Conservation (phyloP, 2,113 vertebrate species). For the Hydropotes inermis region DNA sequence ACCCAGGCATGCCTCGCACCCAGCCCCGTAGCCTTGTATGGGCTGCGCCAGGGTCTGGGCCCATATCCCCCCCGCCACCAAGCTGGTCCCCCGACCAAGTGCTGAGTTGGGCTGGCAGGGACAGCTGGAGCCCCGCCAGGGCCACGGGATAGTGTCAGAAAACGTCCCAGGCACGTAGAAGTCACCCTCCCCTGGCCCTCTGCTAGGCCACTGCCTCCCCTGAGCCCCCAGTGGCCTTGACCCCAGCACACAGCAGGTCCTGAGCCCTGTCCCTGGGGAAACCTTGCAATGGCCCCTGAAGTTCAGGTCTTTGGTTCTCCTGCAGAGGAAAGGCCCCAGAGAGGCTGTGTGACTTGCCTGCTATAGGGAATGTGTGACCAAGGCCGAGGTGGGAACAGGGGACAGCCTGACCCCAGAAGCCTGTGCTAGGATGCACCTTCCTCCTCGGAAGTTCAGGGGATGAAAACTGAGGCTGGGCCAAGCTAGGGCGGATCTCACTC, state of each 20-base stretch:
- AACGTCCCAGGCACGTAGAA: background rate
- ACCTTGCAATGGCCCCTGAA: background rate
- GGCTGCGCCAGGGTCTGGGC: background rate
- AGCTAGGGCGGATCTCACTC: background rate
- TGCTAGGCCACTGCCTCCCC: background rate
- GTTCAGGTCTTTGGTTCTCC: background rate
- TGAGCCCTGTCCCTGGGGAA: background rate
- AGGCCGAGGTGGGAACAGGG: background rate
- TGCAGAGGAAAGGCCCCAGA: background rate
- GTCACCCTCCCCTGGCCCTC: background rate
- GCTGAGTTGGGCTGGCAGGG: constrained; percentile 57
- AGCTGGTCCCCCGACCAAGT: background rate
- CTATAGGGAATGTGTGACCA: background rate
- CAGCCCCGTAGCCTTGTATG: constrained; percentile 73
- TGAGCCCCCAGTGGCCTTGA: background rate
- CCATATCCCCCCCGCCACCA: background rate
- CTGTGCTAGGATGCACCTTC: background rate
- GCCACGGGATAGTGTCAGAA: background rate
- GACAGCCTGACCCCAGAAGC: background rate
- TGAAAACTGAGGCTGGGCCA: background rate
- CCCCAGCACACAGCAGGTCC: accelerated
- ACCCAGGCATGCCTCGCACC: constrained; percentile 35
- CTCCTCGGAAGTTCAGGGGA: background rate
- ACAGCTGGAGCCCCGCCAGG: constrained; percentile 36
- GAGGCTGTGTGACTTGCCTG: background rate